Evolutionary conservation across 2,888 invertebrate species (phyloP), one percentile per base, ranked within the genome.

Genomic region (Lycocerus yunnanus): DNA sequence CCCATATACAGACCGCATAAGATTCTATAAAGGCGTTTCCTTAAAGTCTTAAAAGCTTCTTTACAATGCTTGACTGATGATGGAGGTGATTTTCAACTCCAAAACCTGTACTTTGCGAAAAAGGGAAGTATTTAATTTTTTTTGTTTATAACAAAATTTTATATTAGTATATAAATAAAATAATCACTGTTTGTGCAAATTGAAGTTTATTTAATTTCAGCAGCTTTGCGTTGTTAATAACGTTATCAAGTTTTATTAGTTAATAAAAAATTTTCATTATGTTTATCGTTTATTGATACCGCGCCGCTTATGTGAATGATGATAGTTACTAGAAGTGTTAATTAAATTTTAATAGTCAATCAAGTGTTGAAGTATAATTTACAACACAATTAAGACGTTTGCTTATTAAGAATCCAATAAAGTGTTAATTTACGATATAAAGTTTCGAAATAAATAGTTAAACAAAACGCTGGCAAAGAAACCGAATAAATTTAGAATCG

Each of bases 401-500:
- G n/a, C 43, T n/a, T 43, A 43, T 43, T 43, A 43, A 43, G 43
- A 43, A 43, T 43, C 43, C n/a, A 43, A 43, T 43, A 43, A 43
- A 13, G 43, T 43, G 43, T 43, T 43, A 43, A 43, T 43, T 43
- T 43, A 43, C 43, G 43, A n/a, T n/a, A 43, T 4, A 43, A 43
- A 43, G n/a, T 43, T 43, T 43, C n/a, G n/a, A 15, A 61, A 15
- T 61, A 43, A 43, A 43, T 43, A n/a, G 43, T 43, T 43, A 43
- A 43, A 43, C 43, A 63, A 60, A 15, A 63, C 18, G 16, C 5
- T 18, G 15, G 20, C n/a, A 63, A 63, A 63, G 61, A 20, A 63
- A 20, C 18, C 20, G 66, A 66, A 43, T 66, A 66, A 58, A 75
- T 68, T 67, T 69, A 72, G 74, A 77, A 74, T 73, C 71, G 71